A percentile compares a stretch with the other conserved stretches of the same genome.
Evolutionary conservation across 30 jellyfish, hydroid and myxozoan species (phyloP).

Genomic region (Cassiopea andromeda): DNA sequence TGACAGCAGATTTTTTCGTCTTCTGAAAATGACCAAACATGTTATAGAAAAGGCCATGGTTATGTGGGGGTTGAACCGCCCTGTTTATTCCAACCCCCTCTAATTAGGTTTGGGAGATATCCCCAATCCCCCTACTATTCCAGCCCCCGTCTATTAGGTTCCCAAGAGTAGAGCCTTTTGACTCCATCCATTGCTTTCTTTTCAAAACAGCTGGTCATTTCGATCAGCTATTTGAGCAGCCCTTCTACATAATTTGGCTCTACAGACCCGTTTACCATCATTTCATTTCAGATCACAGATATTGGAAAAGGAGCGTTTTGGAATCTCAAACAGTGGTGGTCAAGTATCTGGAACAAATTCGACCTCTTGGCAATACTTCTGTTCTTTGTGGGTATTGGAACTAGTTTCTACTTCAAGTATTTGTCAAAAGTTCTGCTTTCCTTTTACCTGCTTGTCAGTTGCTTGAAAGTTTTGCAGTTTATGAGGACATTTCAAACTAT

Average conservation of each 20-base stretch:
- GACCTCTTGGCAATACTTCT: conserved; percentile 39
- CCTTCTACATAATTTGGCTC: too few species aligned
- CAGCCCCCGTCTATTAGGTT: background rate
- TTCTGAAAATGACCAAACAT: too few species aligned
- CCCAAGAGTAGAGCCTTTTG: background rate
- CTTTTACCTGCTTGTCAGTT: conserved; percentile 27
- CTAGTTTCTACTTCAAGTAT: background rate
- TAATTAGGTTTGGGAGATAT: background rate
- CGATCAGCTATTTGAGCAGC: too few species aligned
- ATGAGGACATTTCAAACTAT: conserved; percentile 2
- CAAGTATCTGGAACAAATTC: conserved; percentile 54
- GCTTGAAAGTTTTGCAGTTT: conserved; percentile 46
- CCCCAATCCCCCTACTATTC: background rate
- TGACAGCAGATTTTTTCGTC: too few species aligned
- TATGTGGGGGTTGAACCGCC: too few species aligned
- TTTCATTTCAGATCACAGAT: conserved; percentile 30
- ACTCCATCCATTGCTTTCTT: background rate
- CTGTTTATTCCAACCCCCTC: background rate
- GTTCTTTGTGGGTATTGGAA: conserved; percentile 27
- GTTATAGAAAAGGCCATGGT: too few species aligned
- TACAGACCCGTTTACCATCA: too few species aligned
- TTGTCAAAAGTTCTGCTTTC: conserved; percentile 32
- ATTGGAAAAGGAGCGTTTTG: background rate
- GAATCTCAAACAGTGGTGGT: conserved; percentile 32
- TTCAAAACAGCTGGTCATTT: too few species aligned